Percentiles rank a stretch among this genome's conserved stretches.
These are phyloP conservation scores for Drosophila takahashii DNA, from an alignment of 1,140 invertebrate genomes.

Conservation along the genomic window DNA sequence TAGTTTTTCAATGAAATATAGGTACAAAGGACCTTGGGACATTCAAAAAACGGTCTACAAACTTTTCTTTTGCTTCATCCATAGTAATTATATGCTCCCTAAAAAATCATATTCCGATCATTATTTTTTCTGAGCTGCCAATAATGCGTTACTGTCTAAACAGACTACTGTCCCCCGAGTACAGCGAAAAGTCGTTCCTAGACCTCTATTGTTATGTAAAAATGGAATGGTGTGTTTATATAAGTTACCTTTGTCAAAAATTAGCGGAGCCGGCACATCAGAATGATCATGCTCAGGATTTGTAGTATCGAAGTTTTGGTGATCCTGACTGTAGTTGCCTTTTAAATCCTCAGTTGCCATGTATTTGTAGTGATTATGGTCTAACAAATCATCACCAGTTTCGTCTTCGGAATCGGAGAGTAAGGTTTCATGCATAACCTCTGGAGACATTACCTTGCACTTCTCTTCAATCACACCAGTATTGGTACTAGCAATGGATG, in stretches of 20 bases:
- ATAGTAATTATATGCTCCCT: no score
- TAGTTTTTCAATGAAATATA: no score
- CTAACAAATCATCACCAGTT: slow-evolving; percentile 89
- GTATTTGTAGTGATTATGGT: slow-evolving; percentile 83
- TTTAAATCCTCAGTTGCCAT: slow-evolving; percentile 81
- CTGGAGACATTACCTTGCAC: slow-evolving; percentile 98
- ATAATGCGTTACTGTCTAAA: no score
- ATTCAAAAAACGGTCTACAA: no score
- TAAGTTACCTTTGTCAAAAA: slow-evolving; percentile 43
- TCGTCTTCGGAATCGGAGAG: slow-evolving; percentile 99
- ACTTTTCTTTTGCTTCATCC: no score
- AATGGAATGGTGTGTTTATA: no score
- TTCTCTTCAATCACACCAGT: slow-evolving; percentile 90
- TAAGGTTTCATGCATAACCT: slow-evolving; percentile 99
- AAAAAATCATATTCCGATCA: no score
- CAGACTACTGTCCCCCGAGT: no score
- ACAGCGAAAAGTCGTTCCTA: no score
- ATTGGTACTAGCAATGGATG: slow-evolving; percentile 90
- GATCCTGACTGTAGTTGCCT: slow-evolving; percentile 54
- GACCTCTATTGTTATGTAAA: no score
- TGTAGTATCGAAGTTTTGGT: slow-evolving; percentile 75
- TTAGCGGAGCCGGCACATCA: slow-evolving; percentile 11
- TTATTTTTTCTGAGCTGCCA: no score
- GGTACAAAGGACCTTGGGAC: no score
- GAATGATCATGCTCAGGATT: slow-evolving; percentile 49